Evolutionary conservation across 2,113 vertebrate species (phyloP).

Genomic region (Nipponia nippon): DNA sequence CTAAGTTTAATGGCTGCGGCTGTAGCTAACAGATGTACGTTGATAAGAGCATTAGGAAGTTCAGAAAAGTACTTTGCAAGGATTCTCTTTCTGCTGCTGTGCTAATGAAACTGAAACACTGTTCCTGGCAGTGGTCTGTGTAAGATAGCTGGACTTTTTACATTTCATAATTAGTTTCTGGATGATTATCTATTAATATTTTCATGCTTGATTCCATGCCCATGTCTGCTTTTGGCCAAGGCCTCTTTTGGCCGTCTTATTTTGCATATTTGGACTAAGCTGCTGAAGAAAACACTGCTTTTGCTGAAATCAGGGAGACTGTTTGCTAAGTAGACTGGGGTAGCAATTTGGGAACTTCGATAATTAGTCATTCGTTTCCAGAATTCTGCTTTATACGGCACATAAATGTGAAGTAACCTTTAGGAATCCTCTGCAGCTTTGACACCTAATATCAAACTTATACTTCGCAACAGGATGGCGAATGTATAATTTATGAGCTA

Average conservation of each 20-base stretch:
- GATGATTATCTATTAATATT: conserved; percentile 40
- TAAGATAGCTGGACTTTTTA: not conserved
- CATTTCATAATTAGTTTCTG: conserved; percentile 36
- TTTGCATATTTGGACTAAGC: not conserved
- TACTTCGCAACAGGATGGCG: not conserved
- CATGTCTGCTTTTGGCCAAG: not conserved
- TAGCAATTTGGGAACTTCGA: not conserved
- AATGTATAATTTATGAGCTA: conserved; percentile 43
- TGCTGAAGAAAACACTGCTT: not conserved
- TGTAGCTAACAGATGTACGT: not conserved
- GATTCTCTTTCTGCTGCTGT: not conserved
- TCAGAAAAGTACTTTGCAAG: not conserved
- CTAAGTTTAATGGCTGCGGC: not conserved
- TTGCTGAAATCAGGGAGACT: not conserved
- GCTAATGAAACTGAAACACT: not conserved
- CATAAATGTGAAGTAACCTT: conserved; percentile 34
- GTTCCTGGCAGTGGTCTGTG: not conserved
- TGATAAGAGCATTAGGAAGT: not conserved
- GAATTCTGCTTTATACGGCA: not conserved
- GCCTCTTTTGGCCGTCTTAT: not conserved
- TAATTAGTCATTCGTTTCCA: conserved; percentile 3
- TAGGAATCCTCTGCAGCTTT: conserved; percentile 45
- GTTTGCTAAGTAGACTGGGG: not conserved
- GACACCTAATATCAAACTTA: conserved; percentile 14
- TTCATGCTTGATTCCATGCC: not conserved